Evolutionary conservation across 2,888 invertebrate genomes (phyloP).

Genomic region (Drosophila picticornis): DNA sequence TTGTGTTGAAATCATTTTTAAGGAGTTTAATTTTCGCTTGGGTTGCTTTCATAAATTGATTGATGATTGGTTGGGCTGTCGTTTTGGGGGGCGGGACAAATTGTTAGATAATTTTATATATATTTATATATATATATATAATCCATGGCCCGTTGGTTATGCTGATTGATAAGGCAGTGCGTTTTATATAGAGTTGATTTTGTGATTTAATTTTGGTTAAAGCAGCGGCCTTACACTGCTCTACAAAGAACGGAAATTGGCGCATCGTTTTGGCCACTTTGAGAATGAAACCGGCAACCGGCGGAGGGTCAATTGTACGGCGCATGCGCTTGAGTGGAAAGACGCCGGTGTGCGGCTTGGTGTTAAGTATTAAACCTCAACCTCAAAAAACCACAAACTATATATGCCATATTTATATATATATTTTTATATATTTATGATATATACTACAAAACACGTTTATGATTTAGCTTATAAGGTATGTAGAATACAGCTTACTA

Average conservation of each 20-base stretch:
- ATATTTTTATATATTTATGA: constrained; percentile 30
- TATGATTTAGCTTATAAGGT: constrained; percentile 70
- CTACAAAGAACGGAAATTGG: constrained; percentile 8
- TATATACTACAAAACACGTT: constrained; percentile 34
- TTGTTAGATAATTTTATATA: constrained; percentile 5
- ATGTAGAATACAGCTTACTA: constrained; percentile 68
- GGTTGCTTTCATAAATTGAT: constrained; percentile 36
- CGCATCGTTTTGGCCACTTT: neutral
- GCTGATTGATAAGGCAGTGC: constrained; percentile 9
- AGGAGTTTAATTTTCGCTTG: constrained; percentile 42
- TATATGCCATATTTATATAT: constrained; percentile 8
- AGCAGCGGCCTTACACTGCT: constrained; percentile 7
- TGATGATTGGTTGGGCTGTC: constrained; percentile 12
- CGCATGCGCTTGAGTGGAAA: constrained; percentile 58
- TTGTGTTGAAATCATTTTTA: constrained; percentile 51
- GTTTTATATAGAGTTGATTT: constrained; percentile 21
- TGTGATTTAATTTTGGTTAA: constrained; percentile 31
- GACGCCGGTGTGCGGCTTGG: constrained; percentile 38
- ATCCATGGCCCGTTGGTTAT: constrained; percentile 1
- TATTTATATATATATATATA: neutral
- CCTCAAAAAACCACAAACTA: constrained; percentile 15
- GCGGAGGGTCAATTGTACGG: constrained; percentile 20
- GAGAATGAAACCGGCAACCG: constrained; percentile 1
- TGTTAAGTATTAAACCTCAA: constrained; percentile 66
- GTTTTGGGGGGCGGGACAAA: constrained; percentile 18